Evolutionary conservation across 2,797 vertebrate genomes (phyloP).

Genomic region (Buceros bicornis): DNA sequence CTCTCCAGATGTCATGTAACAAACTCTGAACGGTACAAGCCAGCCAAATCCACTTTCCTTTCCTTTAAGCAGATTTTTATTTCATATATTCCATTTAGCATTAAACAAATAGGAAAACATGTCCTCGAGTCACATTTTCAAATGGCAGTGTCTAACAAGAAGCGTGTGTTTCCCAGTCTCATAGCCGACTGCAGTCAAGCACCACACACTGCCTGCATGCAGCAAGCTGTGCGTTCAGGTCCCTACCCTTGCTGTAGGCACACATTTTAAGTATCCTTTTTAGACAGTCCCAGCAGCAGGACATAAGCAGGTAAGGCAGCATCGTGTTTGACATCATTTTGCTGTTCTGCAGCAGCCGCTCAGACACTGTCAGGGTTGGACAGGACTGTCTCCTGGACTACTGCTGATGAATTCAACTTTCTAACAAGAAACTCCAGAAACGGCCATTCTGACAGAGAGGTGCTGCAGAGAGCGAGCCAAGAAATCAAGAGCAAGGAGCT

Average conservation of each 20-base stretch:
- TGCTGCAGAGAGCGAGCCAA: neutral
- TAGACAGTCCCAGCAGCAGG: neutral
- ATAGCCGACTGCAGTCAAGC: neutral
- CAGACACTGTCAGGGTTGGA: neutral
- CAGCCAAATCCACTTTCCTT: neutral
- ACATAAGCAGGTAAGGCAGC: neutral
- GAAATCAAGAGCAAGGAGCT: neutral
- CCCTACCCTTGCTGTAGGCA: neutral
- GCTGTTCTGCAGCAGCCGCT: neutral
- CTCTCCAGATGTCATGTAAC: neutral
- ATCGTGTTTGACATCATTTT: accelerated
- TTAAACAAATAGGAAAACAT: neutral
- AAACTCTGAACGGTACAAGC: neutral
- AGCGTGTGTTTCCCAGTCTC: neutral
- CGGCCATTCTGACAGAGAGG: neutral
- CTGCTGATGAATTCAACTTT: neutral
- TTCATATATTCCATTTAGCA: neutral
- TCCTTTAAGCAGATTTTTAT: neutral
- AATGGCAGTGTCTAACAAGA: accelerated
- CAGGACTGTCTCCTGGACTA: neutral
- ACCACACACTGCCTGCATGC: accelerated
- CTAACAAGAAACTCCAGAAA: neutral
- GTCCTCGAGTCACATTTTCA: neutral
- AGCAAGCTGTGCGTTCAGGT: neutral
- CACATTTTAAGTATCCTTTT: neutral